Conservation (phyloP, 2,888 invertebrate genomes). For the Plagodis dolabraria region DNA sequence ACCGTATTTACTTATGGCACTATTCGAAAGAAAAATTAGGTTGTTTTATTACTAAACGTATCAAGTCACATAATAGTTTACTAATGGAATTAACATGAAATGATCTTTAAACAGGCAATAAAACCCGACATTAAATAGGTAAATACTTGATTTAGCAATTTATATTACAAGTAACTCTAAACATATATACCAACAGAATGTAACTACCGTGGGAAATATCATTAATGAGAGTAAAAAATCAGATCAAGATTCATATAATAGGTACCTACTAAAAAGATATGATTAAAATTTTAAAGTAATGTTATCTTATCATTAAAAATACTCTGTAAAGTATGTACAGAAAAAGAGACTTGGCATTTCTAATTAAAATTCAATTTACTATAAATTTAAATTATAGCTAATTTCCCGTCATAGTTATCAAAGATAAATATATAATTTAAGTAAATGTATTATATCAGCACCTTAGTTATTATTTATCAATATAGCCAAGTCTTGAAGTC, state of each 20-base stretch:
- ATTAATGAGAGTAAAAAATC: conserved; percentile 2
- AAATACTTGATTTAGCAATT: conserved; percentile 1
- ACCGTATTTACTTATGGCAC: conserved; percentile 47
- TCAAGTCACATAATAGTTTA: conserved; percentile 23
- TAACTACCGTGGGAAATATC: conserved; percentile 19
- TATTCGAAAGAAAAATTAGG: conserved; percentile 56
- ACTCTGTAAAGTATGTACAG: too few species aligned
- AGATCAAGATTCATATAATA: conserved; percentile 7
- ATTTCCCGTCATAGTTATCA: too few species aligned
- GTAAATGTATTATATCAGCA: too few species aligned
- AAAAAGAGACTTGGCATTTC: too few species aligned
- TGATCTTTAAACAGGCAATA: conserved; percentile 10
- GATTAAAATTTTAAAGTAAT: too few species aligned
- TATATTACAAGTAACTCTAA: conserved; percentile 1
- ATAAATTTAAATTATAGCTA: too few species aligned
- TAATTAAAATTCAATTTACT: too few species aligned
- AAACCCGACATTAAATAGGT: conserved; percentile 9
- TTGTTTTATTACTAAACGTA: conserved; percentile 44
- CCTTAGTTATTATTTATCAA: too few species aligned
- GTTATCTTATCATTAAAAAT: too few species aligned
- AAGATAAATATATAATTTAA: too few species aligned
- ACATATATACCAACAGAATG: conserved; percentile 4
- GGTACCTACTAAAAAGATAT: background rate
- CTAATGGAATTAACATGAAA: conserved; percentile 10
- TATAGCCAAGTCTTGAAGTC: too few species aligned